Evolutionary conservation across 2,888 invertebrate genomes (phyloP).

Genomic region (Diaprepes abbreviatus): DNA sequence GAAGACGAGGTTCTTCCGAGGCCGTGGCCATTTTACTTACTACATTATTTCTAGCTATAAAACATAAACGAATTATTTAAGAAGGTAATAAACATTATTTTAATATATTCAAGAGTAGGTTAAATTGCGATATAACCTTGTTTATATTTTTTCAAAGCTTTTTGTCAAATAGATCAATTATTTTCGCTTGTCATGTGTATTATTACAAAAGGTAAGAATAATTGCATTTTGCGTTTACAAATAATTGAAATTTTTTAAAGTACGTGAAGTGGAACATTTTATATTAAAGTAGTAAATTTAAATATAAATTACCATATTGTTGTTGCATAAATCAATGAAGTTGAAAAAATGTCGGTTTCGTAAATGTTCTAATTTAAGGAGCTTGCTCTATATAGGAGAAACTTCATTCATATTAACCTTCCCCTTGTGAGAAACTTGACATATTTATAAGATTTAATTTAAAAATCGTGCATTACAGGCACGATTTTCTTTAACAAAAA

Average conservation of each 20-base stretch:
- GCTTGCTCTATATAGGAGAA: not conserved
- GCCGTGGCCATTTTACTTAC: no score
- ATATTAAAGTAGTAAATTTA: conserved; percentile 35
- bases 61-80: no score
- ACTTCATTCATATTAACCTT: not conserved
- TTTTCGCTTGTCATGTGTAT: conserved; percentile 18
- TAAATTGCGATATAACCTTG: conserved; percentile 29
- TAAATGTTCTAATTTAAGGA: conserved; percentile 1
- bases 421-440: no score
- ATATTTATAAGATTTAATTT: no score
- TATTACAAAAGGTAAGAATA: conserved; percentile 23
- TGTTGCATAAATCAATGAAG: conserved; percentile 19
- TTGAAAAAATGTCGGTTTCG: conserved; percentile 3
- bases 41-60: no score
- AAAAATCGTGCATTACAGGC: no score
- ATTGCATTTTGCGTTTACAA: conserved; percentile 34
- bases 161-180: conserved; percentile 24
- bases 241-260: conserved; percentile 32
- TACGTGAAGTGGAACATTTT: conserved; percentile 25
- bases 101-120: conserved; percentile 16
- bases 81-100: not conserved
- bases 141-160: conserved; percentile 11
- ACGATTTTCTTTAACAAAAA: no score
- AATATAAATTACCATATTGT: conserved; percentile 26
- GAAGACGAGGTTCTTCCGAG: no score